Conservation (phyloP, 2,888 invertebrate genomes). For the Anarsia innoxiella region DNA sequence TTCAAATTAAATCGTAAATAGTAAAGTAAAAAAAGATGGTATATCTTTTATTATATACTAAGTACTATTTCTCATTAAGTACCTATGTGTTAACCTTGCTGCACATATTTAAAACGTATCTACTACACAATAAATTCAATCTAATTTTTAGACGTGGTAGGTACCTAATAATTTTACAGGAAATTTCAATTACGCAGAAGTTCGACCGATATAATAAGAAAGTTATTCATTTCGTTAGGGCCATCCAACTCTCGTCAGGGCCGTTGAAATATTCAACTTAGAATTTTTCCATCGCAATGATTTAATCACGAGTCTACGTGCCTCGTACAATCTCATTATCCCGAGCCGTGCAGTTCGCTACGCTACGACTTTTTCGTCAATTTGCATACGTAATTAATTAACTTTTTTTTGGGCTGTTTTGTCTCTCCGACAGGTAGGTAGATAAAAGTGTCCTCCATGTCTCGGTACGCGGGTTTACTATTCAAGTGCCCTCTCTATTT, state of each 20-base stretch:
- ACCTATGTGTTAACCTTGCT: too few relatives aligned
- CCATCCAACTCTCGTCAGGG: not conserved
- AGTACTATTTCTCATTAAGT: too few relatives aligned
- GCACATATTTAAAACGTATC: too few relatives aligned
- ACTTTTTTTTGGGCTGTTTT: conserved; percentile 46
- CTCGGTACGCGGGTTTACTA: not conserved
- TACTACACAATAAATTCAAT: too few relatives aligned
- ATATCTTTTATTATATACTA: too few relatives aligned
- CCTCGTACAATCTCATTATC: conserved; percentile 64
- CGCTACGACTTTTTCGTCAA: conserved; percentile 61
- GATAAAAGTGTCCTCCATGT: conserved; percentile 25
- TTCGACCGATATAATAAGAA: too few relatives aligned
- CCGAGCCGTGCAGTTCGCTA: conserved; percentile 39
- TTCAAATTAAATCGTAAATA: too few relatives aligned
- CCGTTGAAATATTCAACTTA: conserved; percentile 25
- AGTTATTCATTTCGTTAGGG: not conserved
- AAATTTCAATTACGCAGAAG: too few relatives aligned
- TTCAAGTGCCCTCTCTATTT: conserved; percentile 4
- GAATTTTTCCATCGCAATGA: conserved; percentile 48
- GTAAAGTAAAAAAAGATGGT: too few relatives aligned
- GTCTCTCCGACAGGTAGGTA: conserved; percentile 38
- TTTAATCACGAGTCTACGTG: conserved; percentile 55
- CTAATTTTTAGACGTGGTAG: too few relatives aligned
- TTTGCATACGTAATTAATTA: conserved; percentile 73
- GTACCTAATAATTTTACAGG: too few relatives aligned